Evolutionary conservation across 2,888 invertebrate species (phyloP).

Genomic region (Lordiphosa fenestrarum): DNA sequence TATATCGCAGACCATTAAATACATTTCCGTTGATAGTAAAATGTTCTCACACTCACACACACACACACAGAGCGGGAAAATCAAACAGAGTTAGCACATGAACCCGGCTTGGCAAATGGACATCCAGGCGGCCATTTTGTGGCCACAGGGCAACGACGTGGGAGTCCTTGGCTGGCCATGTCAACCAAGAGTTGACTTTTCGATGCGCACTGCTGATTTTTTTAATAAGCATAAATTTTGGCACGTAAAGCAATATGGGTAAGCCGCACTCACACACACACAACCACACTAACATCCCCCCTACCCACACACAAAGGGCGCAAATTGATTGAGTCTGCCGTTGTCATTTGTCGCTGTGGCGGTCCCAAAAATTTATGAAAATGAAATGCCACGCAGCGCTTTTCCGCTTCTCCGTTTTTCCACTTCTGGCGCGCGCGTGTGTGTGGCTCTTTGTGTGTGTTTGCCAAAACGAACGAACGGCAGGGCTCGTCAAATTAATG

Average conservation of each 20-base stretch:
- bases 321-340: conserved; percentile 69
- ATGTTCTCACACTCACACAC: conserved; percentile 4
- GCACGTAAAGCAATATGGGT: conserved; percentile 46
- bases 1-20: conserved; percentile 41
- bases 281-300: conserved; percentile 3
- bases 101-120: conserved; percentile 41
- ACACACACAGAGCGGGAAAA: conserved; percentile 4
- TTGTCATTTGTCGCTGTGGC: conserved; percentile 63
- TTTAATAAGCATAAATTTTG: conserved; percentile 66
- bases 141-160: conserved; percentile 41
- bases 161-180: conserved; percentile 24
- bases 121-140: conserved; percentile 44
- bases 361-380: conserved; percentile 62
- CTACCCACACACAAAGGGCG: conserved; percentile 26
- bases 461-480: conserved; percentile 22
- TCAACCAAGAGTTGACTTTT: conserved; percentile 53
- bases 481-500: conserved; percentile 54
- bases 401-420: conserved; percentile 48
- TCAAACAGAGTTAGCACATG: conserved; percentile 29
- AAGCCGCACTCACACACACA: conserved; percentile 31
- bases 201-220: conserved; percentile 64
- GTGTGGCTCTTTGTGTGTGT: conserved; percentile 5
- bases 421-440: conserved; percentile 33
- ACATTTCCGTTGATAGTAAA: conserved; percentile 31
- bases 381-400: conserved; percentile 56